phyloP scores from a whole-genome alignment of 2,113 vertebrate genomes.

The Otolemur garnettii region DNA sequence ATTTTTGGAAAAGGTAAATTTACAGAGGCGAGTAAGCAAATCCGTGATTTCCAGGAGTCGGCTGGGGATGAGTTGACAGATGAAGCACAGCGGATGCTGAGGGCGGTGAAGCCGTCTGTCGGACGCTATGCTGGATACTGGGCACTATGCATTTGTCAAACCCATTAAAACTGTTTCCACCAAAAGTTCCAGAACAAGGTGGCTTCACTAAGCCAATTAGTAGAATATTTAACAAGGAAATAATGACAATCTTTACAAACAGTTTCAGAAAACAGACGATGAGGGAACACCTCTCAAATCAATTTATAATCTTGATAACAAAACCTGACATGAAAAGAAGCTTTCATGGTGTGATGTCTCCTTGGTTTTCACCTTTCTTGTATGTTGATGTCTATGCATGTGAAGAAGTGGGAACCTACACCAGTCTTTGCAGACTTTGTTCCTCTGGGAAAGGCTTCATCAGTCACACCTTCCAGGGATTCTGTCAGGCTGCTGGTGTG shows the following conservation, averaged over 20 bases:
- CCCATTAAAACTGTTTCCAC: background rate
- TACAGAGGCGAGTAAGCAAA: background rate
- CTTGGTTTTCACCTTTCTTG: background rate
- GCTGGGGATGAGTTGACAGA: background rate
- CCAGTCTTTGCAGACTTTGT: background rate
- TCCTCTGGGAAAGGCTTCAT: background rate
- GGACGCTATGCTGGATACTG: background rate
- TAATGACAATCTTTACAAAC: background rate
- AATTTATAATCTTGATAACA: background rate
- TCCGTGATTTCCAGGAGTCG: background rate
- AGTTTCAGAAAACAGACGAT: background rate
- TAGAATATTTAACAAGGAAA: background rate
- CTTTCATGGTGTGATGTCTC: background rate
- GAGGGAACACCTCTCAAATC: background rate
- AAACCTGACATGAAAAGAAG: background rate
- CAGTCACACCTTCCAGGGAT: background rate
- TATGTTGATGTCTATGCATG: too few relatives aligned
- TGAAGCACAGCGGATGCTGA: background rate
- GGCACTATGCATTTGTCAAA: background rate
- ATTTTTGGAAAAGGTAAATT: background rate
- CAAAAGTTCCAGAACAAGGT: background rate
- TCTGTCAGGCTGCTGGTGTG: background rate
- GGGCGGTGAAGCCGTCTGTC: background rate
- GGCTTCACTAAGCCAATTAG: background rate
- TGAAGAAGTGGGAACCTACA: background rate